A percentile compares a stretch with the other conserved stretches of the same genome.
Evolutionary conservation across 2,888 invertebrate species (phyloP).

Genomic region (Protophormia terraenovae): DNA sequence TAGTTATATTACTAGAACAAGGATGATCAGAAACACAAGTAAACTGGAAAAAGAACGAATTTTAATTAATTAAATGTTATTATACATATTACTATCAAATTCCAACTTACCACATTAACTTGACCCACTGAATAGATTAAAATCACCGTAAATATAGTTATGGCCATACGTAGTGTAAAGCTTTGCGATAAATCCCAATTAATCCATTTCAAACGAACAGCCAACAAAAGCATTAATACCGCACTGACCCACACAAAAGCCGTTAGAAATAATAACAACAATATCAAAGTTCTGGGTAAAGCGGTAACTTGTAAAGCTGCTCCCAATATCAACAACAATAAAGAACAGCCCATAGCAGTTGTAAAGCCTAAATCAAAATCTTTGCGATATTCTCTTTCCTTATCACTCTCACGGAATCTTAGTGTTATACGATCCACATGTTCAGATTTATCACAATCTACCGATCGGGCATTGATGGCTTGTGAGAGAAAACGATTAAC

Average conservation of each 20-base stretch:
- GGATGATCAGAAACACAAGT: conserved; percentile 84
- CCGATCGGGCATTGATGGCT: conserved; percentile 94
- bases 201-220: conserved; percentile 91
- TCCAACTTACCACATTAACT: conserved; percentile 93
- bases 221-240: conserved; percentile 91
- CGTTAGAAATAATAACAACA: conserved; percentile 91
- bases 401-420: conserved; percentile 91
- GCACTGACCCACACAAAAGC: conserved; percentile 95
- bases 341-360: conserved; percentile 89
- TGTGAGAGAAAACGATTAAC: conserved; percentile 96
- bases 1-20: conserved; percentile 76
- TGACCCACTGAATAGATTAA: conserved; percentile 94
- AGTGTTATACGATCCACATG: conserved; percentile 93
- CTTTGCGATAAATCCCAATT: conserved; percentile 93
- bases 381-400: conserved; percentile 94
- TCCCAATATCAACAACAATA: conserved; percentile 88
- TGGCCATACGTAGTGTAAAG: conserved; percentile 90
- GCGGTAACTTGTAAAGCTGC: conserved; percentile 89
- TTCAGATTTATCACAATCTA: conserved; percentile 93
- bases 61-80: background rate
- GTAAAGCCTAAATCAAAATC: conserved; percentile 93
- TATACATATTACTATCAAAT: background rate
- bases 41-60: conserved; percentile 81
- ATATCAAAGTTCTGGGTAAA: conserved; percentile 91
- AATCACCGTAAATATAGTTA: conserved; percentile 93